phyloP scores from a whole-genome alignment of 2,888 invertebrate species.

The Oegoconia quadripuncta region DNA sequence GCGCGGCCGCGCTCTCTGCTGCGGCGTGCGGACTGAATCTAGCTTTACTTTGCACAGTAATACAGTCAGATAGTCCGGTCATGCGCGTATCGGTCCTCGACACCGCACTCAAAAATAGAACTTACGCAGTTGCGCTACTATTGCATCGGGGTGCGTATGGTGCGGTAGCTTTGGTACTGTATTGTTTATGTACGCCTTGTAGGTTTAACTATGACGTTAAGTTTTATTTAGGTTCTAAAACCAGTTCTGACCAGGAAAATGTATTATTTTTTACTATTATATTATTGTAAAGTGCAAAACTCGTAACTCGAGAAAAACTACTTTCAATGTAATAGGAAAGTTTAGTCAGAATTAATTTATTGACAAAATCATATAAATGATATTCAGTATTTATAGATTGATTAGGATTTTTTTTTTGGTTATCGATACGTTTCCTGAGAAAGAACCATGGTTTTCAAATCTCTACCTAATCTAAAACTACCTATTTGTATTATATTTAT shows the following conservation, averaged over 20 bases:
- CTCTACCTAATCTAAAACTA: too few species aligned
- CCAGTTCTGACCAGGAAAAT: neutral
- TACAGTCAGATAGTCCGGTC: slow-evolving; percentile 45
- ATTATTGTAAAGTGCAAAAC: too few species aligned
- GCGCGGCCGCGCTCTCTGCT: slow-evolving; percentile 70
- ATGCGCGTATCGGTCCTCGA: slow-evolving; percentile 66
- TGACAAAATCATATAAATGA: too few species aligned
- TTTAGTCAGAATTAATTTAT: too few species aligned
- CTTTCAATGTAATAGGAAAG: too few species aligned
- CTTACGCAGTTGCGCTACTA: slow-evolving; percentile 37
- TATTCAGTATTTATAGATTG: too few species aligned
- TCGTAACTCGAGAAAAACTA: too few species aligned
- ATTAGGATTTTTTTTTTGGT: too few species aligned
- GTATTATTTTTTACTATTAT: neutral
- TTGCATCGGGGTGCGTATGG: slow-evolving; percentile 22
- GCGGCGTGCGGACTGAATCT: slow-evolving; percentile 59
- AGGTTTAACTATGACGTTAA: neutral
- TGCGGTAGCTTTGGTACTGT: slow-evolving; percentile 5
- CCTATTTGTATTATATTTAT: too few species aligned
- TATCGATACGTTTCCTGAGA: too few species aligned
- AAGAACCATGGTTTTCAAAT: too few species aligned
- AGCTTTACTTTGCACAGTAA: slow-evolving; percentile 30
- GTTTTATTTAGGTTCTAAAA: neutral
- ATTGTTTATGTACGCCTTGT: slow-evolving; percentile 6
- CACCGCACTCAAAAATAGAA: slow-evolving; percentile 55